Conservation (phyloP, 2,797 vertebrate genomes). For the Cyclura pinguis region DNA sequence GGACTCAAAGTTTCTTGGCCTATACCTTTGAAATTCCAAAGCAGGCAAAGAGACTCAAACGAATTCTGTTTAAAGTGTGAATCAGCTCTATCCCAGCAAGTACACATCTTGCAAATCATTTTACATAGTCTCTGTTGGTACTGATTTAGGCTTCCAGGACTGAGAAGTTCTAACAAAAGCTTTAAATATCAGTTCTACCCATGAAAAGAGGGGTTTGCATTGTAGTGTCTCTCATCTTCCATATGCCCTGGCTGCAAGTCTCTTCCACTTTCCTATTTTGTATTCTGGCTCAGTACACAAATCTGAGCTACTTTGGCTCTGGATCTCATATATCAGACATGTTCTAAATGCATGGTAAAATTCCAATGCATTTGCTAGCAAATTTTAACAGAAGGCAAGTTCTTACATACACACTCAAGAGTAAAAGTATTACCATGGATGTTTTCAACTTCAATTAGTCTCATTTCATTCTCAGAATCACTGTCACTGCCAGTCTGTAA, state of each 20-base stretch:
- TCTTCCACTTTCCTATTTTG: not conserved
- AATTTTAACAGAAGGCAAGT: conserved; percentile 26
- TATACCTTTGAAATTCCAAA: not conserved
- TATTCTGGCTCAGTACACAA: not conserved
- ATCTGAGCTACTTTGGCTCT: not conserved
- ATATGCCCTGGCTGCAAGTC: not conserved
- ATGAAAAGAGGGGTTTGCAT: not conserved
- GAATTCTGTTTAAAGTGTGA: not conserved
- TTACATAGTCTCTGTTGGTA: not conserved
- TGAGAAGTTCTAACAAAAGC: not conserved
- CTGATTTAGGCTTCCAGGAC: not conserved
- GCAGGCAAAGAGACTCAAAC: not conserved
- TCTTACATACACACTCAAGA: conserved; percentile 6
- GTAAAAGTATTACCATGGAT: conserved; percentile 80
- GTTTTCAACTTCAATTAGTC: conserved; percentile 77
- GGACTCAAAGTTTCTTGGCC: not conserved
- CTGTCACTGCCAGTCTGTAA: conserved; percentile 81
- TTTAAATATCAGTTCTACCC: not conserved
- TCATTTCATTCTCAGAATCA: conserved; percentile 83
- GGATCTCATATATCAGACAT: not conserved
- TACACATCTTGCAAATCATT: not conserved
- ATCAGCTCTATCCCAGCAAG: not conserved
- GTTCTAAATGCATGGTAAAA: not conserved
- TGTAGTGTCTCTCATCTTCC: not conserved
- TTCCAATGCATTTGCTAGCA: not conserved